phyloP scores from a whole-genome alignment of 2,113 vertebrate genomes.

The Rhegmatorhina hoffmannsi region DNA sequence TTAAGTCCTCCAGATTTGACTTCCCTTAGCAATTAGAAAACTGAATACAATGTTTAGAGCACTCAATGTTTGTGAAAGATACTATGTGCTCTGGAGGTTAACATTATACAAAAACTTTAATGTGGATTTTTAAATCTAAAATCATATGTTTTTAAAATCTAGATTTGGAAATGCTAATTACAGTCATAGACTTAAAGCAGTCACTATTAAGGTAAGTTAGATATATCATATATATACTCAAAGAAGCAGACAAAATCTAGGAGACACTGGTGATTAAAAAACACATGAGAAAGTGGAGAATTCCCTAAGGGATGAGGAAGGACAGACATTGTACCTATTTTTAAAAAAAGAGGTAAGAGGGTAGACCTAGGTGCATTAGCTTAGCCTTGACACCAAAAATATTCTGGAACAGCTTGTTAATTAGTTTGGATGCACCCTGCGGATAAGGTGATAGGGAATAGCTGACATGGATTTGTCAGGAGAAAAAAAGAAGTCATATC shows the following conservation, averaged over 20 bases:
- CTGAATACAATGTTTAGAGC: not conserved
- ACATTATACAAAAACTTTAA: not conserved
- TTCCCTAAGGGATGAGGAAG: not conserved
- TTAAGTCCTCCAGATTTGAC: not conserved
- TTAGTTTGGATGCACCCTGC: constrained; percentile 33
- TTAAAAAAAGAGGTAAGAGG: not conserved
- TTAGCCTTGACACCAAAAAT: constrained; percentile 22
- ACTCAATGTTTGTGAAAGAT: not conserved
- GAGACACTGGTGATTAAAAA: not conserved
- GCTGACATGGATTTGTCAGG: constrained; percentile 45
- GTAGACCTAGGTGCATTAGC: not conserved
- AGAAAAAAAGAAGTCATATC: constrained; percentile 25
- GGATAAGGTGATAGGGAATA: constrained; percentile 13
- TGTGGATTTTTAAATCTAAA: not conserved
- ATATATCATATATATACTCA: not conserved
- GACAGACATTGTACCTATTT: not conserved
- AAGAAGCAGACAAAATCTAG: not conserved
- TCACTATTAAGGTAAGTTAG: not conserved
- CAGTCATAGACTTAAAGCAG: not conserved
- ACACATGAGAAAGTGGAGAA: not conserved
- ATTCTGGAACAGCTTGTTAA: constrained; percentile 48
- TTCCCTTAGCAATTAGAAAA: not conserved
- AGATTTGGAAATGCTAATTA: not conserved
- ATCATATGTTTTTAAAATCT: not conserved
- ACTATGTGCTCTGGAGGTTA: not conserved